Conservation (phyloP, 1,140 invertebrate species). For the Aphelenchoides fujianensis region DNA sequence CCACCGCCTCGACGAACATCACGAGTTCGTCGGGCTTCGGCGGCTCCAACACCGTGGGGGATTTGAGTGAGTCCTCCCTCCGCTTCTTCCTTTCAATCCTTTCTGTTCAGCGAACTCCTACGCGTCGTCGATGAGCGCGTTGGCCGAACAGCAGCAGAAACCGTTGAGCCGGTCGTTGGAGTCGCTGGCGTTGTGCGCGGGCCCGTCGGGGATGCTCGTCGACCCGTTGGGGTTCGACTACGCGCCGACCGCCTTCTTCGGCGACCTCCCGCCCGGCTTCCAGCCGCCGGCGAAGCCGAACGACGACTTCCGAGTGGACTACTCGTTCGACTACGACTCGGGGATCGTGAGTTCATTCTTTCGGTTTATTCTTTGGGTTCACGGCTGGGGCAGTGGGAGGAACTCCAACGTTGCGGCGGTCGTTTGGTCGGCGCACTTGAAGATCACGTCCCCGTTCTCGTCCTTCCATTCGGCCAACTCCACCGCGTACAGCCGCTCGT, state of each 20-base stretch:
- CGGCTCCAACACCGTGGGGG: neutral
- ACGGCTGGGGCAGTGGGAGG: slow-evolving; percentile 10
- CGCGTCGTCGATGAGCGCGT: neutral
- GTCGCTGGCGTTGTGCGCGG: neutral
- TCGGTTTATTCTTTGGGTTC: neutral
- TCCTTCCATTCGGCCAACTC: slow-evolving; percentile 14
- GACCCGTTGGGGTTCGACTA: neutral
- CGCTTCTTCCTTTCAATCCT: no score
- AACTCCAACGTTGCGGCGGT: slow-evolving; percentile 11
- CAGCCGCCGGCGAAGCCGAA: neutral
- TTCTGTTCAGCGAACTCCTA: no score
- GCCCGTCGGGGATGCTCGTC: neutral
- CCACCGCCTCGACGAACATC: neutral
- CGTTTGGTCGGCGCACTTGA: slow-evolving; percentile 4
- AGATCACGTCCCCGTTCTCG: neutral
- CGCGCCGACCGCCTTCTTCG: neutral
- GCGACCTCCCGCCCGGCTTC: neutral
- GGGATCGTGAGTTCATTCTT: slow-evolving; percentile 15
- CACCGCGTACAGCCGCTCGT: slow-evolving; percentile 16
- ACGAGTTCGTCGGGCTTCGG: slow-evolving; percentile 9
- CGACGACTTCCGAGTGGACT: slow-evolving; percentile 19
- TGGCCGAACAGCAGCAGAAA: slow-evolving; percentile 3
- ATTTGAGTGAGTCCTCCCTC: no score
- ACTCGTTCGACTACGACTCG: slow-evolving; percentile 7
- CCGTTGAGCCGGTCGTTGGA: slow-evolving; percentile 8